Evolutionary conservation across 2,113 vertebrate genomes (phyloP), one percentile per base, ranked within the genome.

Genomic region (Phyllopteryx taeniolatus): DNA sequence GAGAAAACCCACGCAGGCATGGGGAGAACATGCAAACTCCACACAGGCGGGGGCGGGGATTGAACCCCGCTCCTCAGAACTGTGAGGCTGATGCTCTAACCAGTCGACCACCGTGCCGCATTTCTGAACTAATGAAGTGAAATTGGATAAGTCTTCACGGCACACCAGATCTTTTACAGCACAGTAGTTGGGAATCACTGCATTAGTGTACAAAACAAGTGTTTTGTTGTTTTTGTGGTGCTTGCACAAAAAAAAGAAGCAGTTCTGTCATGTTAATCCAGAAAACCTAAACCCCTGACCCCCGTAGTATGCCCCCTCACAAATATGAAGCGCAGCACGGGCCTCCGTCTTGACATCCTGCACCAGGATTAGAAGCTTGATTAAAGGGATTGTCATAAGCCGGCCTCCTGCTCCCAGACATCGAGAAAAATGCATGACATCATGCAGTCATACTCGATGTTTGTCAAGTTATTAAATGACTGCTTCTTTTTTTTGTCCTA

Each of bases 341-440:
- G 77, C 82, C 89, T 83, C 74, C 72, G 71, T 68, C 72, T 79
- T 90, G 86, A 92, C 80, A 75, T 91, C 87, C 87, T 88, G 75
- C 87, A 84, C 60, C 85, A 76, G 89, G 89, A 92, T 91, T 90
- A 91, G 78, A 70, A 85, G 79, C 87, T 86, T 90, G 86, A 91
- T 89, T 90, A 88, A 90, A 90, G 81, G 85, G 82, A 87, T 89
- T 87, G 82, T 82, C 88, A 72, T 83, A 87, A 89, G 68, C 79
- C 87, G 80, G 80, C 78, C 74, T 85, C 80, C 75, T 83, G 80
- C 75, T 82, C 79, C 87, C 75, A 87, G 79, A 87, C 83, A 90
- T 80, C 80, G 82, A 86, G 77, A 84, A 80, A 89, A 85, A 82
- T 80, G 77, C 56, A 49, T 57, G 74, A 75, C 70, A 64, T 42